Evolutionary conservation across 2,888 invertebrate species (phyloP).

Genomic region (Petrophora chlorosata): DNA sequence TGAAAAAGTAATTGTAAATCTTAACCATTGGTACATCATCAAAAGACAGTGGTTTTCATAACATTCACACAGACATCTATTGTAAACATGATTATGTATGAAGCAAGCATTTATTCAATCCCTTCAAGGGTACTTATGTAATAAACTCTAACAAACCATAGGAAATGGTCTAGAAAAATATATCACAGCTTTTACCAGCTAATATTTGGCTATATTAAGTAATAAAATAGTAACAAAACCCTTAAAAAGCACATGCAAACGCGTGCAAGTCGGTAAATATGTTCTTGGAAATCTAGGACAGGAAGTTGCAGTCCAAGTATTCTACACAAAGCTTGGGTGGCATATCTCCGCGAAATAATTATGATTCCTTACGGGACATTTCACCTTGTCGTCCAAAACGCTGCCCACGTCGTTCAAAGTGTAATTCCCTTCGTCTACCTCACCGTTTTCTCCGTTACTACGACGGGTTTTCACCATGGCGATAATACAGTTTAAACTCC

Average conservation of each 20-base stretch:
- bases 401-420: constrained; percentile 76
- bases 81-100: too few species aligned
- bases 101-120: too few species aligned
- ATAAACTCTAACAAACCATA: too few species aligned
- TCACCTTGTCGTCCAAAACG: constrained; percentile 81
- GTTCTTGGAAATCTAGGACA: constrained; percentile 59
- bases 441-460: constrained; percentile 81
- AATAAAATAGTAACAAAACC: constrained; percentile 1
- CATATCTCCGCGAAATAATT: constrained; percentile 48
- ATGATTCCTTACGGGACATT: constrained; percentile 54
- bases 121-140: too few species aligned
- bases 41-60: too few species aligned
- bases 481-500: constrained; percentile 62
- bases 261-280: constrained; percentile 51
- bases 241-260: constrained; percentile 66
- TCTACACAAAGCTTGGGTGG: constrained; percentile 54
- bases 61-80: too few species aligned
- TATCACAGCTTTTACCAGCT: background rate
- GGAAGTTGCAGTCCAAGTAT: constrained; percentile 58
- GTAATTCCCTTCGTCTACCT: constrained; percentile 78
- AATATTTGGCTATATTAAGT: background rate
- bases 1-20: too few species aligned
- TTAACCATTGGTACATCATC: too few species aligned
- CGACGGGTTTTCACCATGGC: constrained; percentile 84
- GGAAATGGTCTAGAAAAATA: background rate